phyloP scores from a whole-genome alignment of 1,140 invertebrate genomes.

The Lepidostoma basale region DNA sequence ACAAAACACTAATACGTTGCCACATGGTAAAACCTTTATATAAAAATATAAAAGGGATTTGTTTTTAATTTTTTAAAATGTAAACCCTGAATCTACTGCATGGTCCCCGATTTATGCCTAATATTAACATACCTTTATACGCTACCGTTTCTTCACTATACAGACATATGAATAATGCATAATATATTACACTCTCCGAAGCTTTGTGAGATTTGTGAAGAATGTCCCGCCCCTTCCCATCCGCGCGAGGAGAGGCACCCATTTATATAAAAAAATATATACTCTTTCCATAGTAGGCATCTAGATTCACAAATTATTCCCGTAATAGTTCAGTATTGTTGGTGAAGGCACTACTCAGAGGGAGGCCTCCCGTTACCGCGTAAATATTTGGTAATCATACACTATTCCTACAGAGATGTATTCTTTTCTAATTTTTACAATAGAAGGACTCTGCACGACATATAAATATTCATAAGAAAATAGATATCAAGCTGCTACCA shows the following conservation, averaged over 20 bases:
- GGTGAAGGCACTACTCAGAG: conserved; percentile 6
- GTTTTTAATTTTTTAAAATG: conserved; percentile 3
- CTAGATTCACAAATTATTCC: too few relatives aligned
- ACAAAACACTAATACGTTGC: neutral
- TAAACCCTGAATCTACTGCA: conserved; percentile 9
- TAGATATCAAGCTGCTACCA: conserved; percentile 1
- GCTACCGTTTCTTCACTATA: conserved; percentile 9
- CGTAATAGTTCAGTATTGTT: conserved; percentile 8
- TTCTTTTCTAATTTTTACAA: neutral
- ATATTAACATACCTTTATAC: conserved; percentile 13
- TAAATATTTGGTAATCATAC: conserved; percentile 10
- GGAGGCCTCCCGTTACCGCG: neutral
- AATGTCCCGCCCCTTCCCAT: neutral
- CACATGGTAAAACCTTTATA: neutral
- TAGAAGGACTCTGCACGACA: neutral
- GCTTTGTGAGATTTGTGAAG: too few relatives aligned
- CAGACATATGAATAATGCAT: conserved; percentile 10
- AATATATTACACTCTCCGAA: conserved; percentile 10
- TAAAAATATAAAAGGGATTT: conserved; percentile 6
- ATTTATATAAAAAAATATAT: conserved; percentile 14
- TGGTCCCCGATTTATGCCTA: conserved; percentile 15
- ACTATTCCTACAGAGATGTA: conserved; percentile 1
- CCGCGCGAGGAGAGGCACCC: too few relatives aligned
- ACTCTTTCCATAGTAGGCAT: too few relatives aligned
- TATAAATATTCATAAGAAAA: conserved; percentile 24